Base-by-base conservation (phyloP, 2,797 vertebrate species). In the Pagetopsis macropterus region DNA sequence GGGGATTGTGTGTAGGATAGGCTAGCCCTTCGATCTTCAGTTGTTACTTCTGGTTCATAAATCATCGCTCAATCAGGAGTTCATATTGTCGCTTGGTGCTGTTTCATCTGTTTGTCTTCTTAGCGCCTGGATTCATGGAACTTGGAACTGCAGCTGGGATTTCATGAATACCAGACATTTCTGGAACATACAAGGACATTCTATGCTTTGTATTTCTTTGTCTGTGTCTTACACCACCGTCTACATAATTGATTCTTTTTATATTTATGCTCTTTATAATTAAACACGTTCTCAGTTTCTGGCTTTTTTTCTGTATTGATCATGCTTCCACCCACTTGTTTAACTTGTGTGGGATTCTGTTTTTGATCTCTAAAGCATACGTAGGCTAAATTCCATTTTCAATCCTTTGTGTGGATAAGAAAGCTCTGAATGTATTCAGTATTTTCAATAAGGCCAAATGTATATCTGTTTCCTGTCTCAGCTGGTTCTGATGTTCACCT, bases 11-110 rank as follows among this genome's bases (percentile, higher is more conserved):
- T 43, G 44, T 31, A 61, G 48, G 44, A 19, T 9, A 51, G 33
- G 16, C 45, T n/a, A 33, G 66, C 50, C 37, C 10, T 66, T 70
- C 65, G 69, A 56, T 79, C 70, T 65, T 40, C 5, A 9, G 4
- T 41, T 11, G 40, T 66, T 75, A 27, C 59, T 48, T 54, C 45
- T 46, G 21, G 41, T 70, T 77, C 9, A 4, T 14, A 40, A 51
- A 46, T 75, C 40, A 65, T 70, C 45, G 65, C 52, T 76, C 70
- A 58, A 5, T 59, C 65, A 58, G 41, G 21, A 68, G 17, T 15
- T 69, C 27, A 41, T 48, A 27, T 43, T 52, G 14, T 14, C 66
- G 58, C 45, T 19, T 5, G 55, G 5, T 19, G 41, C 19, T 43
- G 43, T 23, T 70, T 80, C 33, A 54, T 62, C 48, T 31, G 12